A percentile compares a stretch with the other conserved stretches of the same genome.
Evolutionary conservation across 2,888 invertebrate genomes (phyloP).

Genomic region (Perdita meconis): DNA sequence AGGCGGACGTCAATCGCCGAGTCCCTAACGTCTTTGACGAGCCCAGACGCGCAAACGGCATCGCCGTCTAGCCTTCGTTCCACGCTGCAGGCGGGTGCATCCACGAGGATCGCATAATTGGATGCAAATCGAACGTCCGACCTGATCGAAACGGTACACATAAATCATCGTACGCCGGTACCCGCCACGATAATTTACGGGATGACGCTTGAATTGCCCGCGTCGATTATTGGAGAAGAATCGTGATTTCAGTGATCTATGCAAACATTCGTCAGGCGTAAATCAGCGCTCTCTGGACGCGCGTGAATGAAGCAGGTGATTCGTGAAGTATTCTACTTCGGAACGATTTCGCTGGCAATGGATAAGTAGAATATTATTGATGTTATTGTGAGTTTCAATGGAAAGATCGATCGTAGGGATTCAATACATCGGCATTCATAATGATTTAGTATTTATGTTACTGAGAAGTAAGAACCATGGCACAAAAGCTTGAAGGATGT

Average conservation of each 20-base stretch:
- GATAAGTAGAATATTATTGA: not conserved
- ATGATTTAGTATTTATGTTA: not conserved
- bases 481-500: too few species aligned
- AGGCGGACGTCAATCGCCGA: slow-evolving; percentile 40
- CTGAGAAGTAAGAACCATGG: too few species aligned
- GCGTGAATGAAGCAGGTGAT: not conserved
- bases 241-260: slow-evolving; percentile 16
- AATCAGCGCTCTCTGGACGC: not conserved
- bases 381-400: not conserved
- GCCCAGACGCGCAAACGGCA: not conserved
- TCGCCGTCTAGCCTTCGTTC: too few species aligned
- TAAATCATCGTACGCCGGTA: slow-evolving; percentile 47
- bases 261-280: not conserved
- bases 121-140: slow-evolving; percentile 32
- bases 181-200: slow-evolving; percentile 23
- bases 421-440: not conserved
- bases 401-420: not conserved
- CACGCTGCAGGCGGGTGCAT: slow-evolving; percentile 30
- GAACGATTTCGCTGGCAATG: not conserved
- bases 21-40: slow-evolving; percentile 18
- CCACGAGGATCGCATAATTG: slow-evolving; percentile 29
- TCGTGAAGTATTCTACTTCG: not conserved
- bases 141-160: slow-evolving; percentile 26
- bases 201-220: slow-evolving; percentile 9
- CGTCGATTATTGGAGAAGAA: slow-evolving; percentile 44